A percentile compares a stretch with the other conserved stretches of the same genome.
These are phyloP conservation scores for Phainopepla nitens DNA, from an alignment of 2,113 vertebrate species.

Conservation along the genomic window DNA sequence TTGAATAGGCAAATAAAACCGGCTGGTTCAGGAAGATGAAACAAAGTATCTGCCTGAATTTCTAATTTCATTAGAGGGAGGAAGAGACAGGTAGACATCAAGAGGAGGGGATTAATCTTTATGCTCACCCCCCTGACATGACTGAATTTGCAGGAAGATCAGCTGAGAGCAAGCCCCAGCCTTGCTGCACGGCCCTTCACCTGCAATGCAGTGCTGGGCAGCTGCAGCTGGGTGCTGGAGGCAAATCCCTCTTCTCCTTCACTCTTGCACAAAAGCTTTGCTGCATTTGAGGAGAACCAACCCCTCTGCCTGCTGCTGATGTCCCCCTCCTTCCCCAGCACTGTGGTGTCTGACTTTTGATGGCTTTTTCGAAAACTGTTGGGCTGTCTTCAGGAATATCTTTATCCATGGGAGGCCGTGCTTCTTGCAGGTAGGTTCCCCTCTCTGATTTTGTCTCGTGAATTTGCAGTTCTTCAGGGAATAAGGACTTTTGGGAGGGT, in stretches of 20 bases:
- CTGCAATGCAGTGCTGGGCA: slow-evolving; percentile 89
- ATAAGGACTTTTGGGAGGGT: background rate
- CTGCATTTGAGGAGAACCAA: background rate
- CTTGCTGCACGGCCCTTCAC: slow-evolving; percentile 66
- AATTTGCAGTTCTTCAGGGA: background rate
- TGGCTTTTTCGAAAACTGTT: slow-evolving; percentile 71
- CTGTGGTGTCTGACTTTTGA: slow-evolving; percentile 9
- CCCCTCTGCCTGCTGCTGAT: slow-evolving; percentile 7
- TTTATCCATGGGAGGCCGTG: slow-evolving; percentile 83
- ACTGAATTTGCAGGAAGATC: slow-evolving; percentile 28
- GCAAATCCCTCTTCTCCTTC: slow-evolving; percentile 48
- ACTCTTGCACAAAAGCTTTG: slow-evolving; percentile 45
- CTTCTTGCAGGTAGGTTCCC: slow-evolving; percentile 82
- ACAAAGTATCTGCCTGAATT: background rate
- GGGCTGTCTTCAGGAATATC: slow-evolving; percentile 33
- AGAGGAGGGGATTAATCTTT: background rate
- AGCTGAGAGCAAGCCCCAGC: slow-evolving; percentile 29
- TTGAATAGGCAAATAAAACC: slow-evolving; percentile 59
- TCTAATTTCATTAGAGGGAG: background rate
- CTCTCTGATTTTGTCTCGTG: background rate
- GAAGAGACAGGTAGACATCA: background rate
- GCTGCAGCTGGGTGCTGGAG: slow-evolving; percentile 75
- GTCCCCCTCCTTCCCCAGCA: background rate
- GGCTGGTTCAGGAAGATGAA: slow-evolving; percentile 16
- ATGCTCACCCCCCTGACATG: background rate